Base-by-base conservation (phyloP, 2,888 invertebrate species). In the Stegana nigrithorax region DNA sequence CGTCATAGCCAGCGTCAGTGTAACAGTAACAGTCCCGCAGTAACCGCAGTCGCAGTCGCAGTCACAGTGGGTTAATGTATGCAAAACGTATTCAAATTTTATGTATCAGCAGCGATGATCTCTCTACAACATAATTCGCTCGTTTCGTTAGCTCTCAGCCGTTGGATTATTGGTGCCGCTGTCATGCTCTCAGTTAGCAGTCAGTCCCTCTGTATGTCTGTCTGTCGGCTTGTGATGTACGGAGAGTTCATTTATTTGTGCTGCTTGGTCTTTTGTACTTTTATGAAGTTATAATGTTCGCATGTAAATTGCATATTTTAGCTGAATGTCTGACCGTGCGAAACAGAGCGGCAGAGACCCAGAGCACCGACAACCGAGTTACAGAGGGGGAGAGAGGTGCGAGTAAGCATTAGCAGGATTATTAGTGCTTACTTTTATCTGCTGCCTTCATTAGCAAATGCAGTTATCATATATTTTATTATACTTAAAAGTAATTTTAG, bases 41-140 rank as follows among this genome's bases (percentile, higher is more conserved):
- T n/a, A n/a, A n/a, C 39, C 57, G 44, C 58, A 26, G 47, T 58
- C 19, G 60, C 55, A 21, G 14, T 39, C 39, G 1, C 68, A 71
- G 68, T 71, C 67, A 73, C 81, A 83, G 81, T 85, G 83, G 85
- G 85, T 84, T 85, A 85, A 85, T 85, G 84, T 81, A 85, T 85
- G 85, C 80, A 83, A 85, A 85, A 78, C 73, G 76, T 73, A 83
- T 83, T 83, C 83, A 83, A 83, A 83, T 83, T 81, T 81, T 80
- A 83, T 83, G 83, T 83, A 83, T 83, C 83, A 74, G 71, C 69
- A 65, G 71, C 73, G 73, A 71, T 81, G 78, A 85, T 85, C 85
- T 84, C 69, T 10, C n/a, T 75, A 80, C 78, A 80, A 78, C 72
- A 77, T 76, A 79, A 76, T 76, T 77, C 77, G 76, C 70, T 64